Base-by-base conservation (phyloP, 2,113 vertebrate species). In the Malurus elegans region DNA sequence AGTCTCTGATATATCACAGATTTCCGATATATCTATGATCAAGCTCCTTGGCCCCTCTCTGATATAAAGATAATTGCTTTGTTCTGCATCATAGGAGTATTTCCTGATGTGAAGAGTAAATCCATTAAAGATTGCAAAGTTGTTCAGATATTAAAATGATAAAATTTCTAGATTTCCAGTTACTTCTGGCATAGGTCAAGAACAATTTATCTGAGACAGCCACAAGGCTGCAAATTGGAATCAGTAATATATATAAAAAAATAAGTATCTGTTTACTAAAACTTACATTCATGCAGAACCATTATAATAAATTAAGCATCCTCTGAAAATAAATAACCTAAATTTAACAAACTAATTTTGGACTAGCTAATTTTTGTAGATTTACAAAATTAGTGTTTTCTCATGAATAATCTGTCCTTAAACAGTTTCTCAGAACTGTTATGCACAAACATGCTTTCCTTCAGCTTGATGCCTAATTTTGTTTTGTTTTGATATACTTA, bases 101-200 rank as follows among this genome's bases (percentile, higher is more conserved):
- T 79, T 90, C 61, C 84, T 94, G 60, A 62, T 84, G 80, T 74
- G 64, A 95, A 73, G 60, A 92, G 61, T 91, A 87, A 92, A 94
- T 44, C 45, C 58, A 80, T 76, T 86, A 83, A 69, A 83, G 71
- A 90, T 12, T 88, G 54, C 29, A 79, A 90, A 91, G 79, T 79
- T 82, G 53, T 75, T 85, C 66, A 73, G 74, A 64, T 79, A 81
- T 40, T 79, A 51, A 40, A 84, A 64, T 48, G 32, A 64, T 38
- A 76, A 86, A 13, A 72, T 25, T 69, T 83, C 36, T 69, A 82
- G 45, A 57, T 88, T 86, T 75, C 53, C 79, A 86, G 57, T 56
- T 82, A 72, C 45, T 92, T 28, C 36, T 60, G 48, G 32, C 11
- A 38, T 6, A 58, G 51, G 13, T 92, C n/a, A 82, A 82, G 79